Percentiles rank a stretch among this genome's conserved stretches.
phyloP scores from a whole-genome alignment of 2,113 vertebrate species.

The Oreochromis tanganicae region DNA sequence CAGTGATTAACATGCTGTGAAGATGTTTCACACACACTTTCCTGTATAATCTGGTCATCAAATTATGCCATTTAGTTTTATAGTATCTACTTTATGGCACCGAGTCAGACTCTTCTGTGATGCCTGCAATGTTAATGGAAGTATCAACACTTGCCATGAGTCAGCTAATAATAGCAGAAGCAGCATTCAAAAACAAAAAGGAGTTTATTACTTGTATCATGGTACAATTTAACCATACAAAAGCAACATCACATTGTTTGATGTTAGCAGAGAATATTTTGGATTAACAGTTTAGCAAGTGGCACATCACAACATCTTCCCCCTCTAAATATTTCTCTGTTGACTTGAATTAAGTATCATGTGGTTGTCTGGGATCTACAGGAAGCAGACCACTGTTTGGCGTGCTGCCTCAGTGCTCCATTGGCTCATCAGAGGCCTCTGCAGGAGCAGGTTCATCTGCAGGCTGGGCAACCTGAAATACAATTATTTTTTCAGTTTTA shows the following conservation, averaged over 20 bases:
- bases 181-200: constrained; percentile 57
- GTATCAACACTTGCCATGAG: not conserved
- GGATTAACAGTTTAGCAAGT: constrained; percentile 27
- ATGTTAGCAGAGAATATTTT: constrained; percentile 35
- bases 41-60: not conserved
- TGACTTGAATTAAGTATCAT: not conserved
- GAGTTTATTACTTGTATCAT: constrained; percentile 59
- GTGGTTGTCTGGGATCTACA: constrained; percentile 5
- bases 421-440: constrained; percentile 85
- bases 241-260: constrained; percentile 48
- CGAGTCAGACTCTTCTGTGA: not conserved
- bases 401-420: constrained; percentile 84
- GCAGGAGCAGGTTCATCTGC: constrained; percentile 77
- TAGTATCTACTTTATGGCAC: not conserved
- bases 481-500: not conserved
- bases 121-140: not conserved
- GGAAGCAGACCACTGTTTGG: not conserved
- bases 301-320: constrained; percentile 31
- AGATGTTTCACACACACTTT: not conserved
- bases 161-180: not conserved
- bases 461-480: constrained; percentile 72
- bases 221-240: constrained; percentile 60
- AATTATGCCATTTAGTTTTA: not conserved
- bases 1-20: not conserved
- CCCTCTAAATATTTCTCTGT: not conserved